These are phyloP conservation scores for Parnassius mnemosyne DNA, from an alignment of 2,888 invertebrate genomes.

Conservation along the genomic window DNA sequence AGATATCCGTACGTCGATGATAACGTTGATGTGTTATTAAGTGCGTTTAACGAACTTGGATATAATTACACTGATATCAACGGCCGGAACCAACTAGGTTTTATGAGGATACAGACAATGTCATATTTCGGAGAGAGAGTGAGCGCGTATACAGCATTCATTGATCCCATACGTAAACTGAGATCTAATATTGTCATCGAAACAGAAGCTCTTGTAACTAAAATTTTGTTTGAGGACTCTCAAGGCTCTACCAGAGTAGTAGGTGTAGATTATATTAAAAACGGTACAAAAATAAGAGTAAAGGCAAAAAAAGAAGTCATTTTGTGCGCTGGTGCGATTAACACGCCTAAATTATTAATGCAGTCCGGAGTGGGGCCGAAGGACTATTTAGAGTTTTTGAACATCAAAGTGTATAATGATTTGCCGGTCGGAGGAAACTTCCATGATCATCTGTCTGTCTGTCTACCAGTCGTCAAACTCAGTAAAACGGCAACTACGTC, in stretches of 20 bases:
- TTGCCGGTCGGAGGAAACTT: slow-evolving; percentile 71
- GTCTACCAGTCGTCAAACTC: slow-evolving; percentile 66
- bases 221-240: slow-evolving; percentile 52
- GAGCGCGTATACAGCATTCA: slow-evolving; percentile 68
- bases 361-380: slow-evolving; percentile 70
- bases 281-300: slow-evolving; percentile 60
- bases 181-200: slow-evolving; percentile 61
- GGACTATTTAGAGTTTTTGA: slow-evolving; percentile 70
- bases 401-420: slow-evolving; percentile 55
- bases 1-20: slow-evolving; percentile 69
- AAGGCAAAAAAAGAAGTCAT: slow-evolving; percentile 63
- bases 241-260: slow-evolving; percentile 45
- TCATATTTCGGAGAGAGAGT: slow-evolving; percentile 72
- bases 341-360: slow-evolving; percentile 70
- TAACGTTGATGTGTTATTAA: slow-evolving; percentile 66
- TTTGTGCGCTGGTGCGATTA: slow-evolving; percentile 67
- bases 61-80: slow-evolving; percentile 73
- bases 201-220: slow-evolving; percentile 68
- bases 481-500: slow-evolving; percentile 58
- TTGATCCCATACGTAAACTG: slow-evolving; percentile 64
- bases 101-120: slow-evolving; percentile 71
- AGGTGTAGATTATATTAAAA: slow-evolving; percentile 64
- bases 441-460: slow-evolving; percentile 72
- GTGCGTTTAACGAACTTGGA: slow-evolving; percentile 68
- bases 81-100: slow-evolving; percentile 67